Conservation (phyloP, 2,888 invertebrate genomes). For the Drosophila subsilvestris region DNA sequence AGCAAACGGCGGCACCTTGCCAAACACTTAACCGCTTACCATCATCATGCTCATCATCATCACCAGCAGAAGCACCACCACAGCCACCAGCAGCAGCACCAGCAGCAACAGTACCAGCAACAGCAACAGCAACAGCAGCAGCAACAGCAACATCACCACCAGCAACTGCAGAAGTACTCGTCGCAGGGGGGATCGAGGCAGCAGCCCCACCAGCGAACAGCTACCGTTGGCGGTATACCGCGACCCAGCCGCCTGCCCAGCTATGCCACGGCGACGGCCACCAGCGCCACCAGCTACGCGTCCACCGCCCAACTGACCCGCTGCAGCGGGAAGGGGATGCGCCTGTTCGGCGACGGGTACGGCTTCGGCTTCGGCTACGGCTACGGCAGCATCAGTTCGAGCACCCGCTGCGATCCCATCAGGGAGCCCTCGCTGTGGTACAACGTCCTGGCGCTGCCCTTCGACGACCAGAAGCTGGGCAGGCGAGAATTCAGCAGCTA, state of each 20-base stretch:
- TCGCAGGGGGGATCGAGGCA: not conserved
- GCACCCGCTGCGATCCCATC: slow-evolving; percentile 81
- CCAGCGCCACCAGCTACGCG: slow-evolving; percentile 71
- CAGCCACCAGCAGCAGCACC: slow-evolving; percentile 27
- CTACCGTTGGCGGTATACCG: slow-evolving; percentile 29
- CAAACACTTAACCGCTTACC: slow-evolving; percentile 79
- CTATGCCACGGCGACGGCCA: slow-evolving; percentile 73
- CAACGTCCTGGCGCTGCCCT: slow-evolving; percentile 95
- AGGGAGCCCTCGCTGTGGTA: slow-evolving; percentile 91
- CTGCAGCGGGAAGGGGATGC: slow-evolving; percentile 43
- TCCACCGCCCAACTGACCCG: slow-evolving; percentile 71
- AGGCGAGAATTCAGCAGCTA: slow-evolving; percentile 89
- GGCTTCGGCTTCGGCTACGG: slow-evolving; percentile 21
- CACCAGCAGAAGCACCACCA: slow-evolving; percentile 51
- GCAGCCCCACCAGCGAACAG: slow-evolving; percentile 10
- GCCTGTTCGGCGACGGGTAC: slow-evolving; percentile 44
- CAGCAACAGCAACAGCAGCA: slow-evolving; percentile 29
- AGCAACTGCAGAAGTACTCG: slow-evolving; percentile 16
- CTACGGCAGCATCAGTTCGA: slow-evolving; percentile 67
- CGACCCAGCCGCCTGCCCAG: slow-evolving; percentile 60
- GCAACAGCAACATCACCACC: slow-evolving; percentile 6
- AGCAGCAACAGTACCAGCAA: slow-evolving; percentile 24
- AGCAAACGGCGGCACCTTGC: slow-evolving; percentile 83
- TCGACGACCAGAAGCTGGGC: slow-evolving; percentile 96
- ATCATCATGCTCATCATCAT: slow-evolving; percentile 61